Percentiles rank a stretch among this genome's conserved stretches.
Conservation (phyloP, 2,797 vertebrate genomes). For the Nasua narica region DNA sequence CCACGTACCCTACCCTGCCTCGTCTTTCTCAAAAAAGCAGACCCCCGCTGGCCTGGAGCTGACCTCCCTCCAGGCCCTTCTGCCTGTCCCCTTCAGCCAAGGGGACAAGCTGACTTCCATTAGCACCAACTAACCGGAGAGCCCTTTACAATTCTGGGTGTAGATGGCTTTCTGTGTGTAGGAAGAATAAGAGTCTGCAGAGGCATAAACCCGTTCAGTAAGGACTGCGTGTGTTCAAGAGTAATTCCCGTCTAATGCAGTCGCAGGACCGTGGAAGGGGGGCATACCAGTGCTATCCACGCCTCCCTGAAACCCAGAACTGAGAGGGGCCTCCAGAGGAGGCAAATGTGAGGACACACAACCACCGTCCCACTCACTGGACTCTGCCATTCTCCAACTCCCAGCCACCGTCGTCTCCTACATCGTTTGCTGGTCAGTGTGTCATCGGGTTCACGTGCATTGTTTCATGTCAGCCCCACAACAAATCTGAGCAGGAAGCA, state of each 20-base stretch:
- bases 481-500: not conserved
- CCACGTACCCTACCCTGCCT: accelerated
- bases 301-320: not conserved
- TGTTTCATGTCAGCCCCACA: not conserved
- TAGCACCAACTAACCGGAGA: not conserved
- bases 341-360: not conserved
- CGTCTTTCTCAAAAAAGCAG: not conserved
- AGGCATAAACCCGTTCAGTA: not conserved
- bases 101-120: not conserved
- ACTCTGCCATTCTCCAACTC: not conserved
- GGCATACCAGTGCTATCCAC: not conserved
- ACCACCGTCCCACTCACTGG: not conserved
- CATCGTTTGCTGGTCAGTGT: not conserved
- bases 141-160: not conserved
- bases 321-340: not conserved
- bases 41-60: not conserved
- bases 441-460: accelerated
- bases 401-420: not conserved
- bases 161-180: not conserved
- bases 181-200: not conserved
- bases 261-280: not conserved
- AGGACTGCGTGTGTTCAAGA: accelerated
- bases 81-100: not conserved
- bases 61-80: not conserved
- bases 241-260: not conserved